Evolutionary conservation across 1,140 invertebrate genomes (phyloP).

Genomic region (Potamilus streckersoni): DNA sequence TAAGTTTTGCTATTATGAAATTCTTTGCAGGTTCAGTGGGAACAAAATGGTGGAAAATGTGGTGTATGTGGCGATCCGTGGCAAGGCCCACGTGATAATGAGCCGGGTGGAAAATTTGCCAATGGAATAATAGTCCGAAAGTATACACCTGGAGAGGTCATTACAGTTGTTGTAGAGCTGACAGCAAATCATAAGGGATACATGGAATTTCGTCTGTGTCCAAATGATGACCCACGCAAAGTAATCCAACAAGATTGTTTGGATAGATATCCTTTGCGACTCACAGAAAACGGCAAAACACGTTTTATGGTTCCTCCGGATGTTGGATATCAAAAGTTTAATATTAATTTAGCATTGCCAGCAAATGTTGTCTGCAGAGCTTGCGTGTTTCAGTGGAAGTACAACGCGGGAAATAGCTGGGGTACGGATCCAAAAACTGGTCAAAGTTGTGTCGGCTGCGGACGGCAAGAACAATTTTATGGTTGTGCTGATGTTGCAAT

Average conservation of each 20-base stretch:
- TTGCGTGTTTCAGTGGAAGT: conserved; percentile 67
- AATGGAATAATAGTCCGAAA: conserved; percentile 62
- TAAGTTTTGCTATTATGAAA: no score
- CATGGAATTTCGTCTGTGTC: conserved; percentile 58
- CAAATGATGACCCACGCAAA: conserved; percentile 65
- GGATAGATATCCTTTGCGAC: conserved; percentile 39
- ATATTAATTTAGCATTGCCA: conserved; percentile 49
- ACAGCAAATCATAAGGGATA: conserved; percentile 62
- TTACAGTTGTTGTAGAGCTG: conserved; percentile 42
- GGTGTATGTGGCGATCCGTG: conserved; percentile 61
- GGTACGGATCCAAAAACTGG: conserved; percentile 46
- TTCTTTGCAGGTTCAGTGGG: conserved; percentile 47
- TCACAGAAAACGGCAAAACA: conserved; percentile 32
- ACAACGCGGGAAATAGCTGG: conserved; percentile 65
- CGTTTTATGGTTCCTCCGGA: conserved; percentile 36
- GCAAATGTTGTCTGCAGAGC: conserved; percentile 54
- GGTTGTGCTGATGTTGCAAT: conserved; percentile 62
- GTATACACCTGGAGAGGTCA: conserved; percentile 56
- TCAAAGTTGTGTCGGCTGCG: conserved; percentile 52
- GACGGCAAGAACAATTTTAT: conserved; percentile 62
- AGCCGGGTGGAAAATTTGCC: conserved; percentile 65
- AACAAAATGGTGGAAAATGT: conserved; percentile 65
- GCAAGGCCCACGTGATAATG: conserved; percentile 59
- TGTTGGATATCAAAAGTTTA: conserved; percentile 32
- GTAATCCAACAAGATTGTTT: conserved; percentile 52